Conservation (phyloP, 1,140 invertebrate genomes). For the Vanessa atalanta region DNA sequence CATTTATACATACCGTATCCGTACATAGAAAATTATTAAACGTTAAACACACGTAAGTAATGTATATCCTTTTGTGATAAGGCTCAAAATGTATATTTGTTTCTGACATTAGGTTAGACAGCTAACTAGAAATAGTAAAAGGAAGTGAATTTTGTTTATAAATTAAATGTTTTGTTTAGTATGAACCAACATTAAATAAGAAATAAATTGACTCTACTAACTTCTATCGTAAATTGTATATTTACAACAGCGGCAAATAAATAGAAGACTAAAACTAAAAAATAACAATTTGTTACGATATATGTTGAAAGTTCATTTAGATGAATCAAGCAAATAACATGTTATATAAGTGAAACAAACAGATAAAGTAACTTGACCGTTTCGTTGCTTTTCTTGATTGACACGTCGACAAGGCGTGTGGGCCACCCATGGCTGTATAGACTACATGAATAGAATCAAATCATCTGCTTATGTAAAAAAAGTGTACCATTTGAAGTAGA, state of each 20-base stretch:
- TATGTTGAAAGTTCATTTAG: neutral
- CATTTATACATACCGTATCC: neutral
- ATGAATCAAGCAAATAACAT: conserved; percentile 12
- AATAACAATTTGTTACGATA: no score
- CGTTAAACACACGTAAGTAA: neutral
- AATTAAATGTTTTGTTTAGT: no score
- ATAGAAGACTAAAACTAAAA: no score
- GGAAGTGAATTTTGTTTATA: no score
- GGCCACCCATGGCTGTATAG: conserved; percentile 14
- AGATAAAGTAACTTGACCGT: conserved; percentile 15
- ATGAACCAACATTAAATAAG: no score
- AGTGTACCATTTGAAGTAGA: conserved; percentile 5
- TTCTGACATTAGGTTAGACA: no score
- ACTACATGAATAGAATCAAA: conserved; percentile 2
- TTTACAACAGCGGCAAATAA: no score
- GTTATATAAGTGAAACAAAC: conserved; percentile 26
- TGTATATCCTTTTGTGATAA: no score
- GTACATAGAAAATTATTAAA: neutral
- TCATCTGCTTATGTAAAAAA: conserved; percentile 9
- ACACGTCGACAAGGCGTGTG: conserved; percentile 4
- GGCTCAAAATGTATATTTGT: no score
- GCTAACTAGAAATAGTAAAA: no score
- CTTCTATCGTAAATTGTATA: no score
- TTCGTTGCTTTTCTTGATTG: conserved; percentile 18
- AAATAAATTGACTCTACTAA: no score